Evolutionary conservation across 2,888 invertebrate species (phyloP), one percentile per base, ranked within the genome.

Genomic region (Lochmaea capreae): DNA sequence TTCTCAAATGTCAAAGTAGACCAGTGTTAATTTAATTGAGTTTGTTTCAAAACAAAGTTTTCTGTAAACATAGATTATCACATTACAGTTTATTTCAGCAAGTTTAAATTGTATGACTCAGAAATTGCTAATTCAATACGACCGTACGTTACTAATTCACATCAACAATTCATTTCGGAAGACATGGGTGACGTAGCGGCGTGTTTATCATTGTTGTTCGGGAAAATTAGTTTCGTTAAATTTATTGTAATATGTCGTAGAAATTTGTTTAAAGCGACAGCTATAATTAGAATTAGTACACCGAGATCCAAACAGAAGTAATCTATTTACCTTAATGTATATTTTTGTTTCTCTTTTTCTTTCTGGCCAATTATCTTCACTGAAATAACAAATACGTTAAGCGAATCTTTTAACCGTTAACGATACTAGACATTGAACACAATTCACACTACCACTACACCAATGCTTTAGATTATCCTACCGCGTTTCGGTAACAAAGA

Each of bases 121-220:
- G 59, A 59, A n/a, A 59, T 33, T 26, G 59, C 59, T 59, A 59
- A 59, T 59, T 58, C 26, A 26, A 58, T 58, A 58, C 14, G 58
- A 26, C 5, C 33, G 16, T 33, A 54, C 54, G 16, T 16, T 54
- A 59, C 59, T 59, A 59, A 59, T 59, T 59, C n/a, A 12, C 59
- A 54, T 16, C 16, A 54, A 54, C 54, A 18, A 54, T 54, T 18
- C 54, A 54, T 54, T 54, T 54, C 9, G 16, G 10, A 16, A 54
- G 18, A 54, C 54, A 18, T 54, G 18, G 18, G 54, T 54, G 18
- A 54, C 54, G 18, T 18, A 18, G 16, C 16, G 54, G 54, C 8
- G 16, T 54, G 16, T 16, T 54, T 10, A 54, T 18, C 18, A 54
- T 54, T 54, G 18, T 54, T 16, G 16, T 54, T 54, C 16, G 16